Base-by-base conservation (phyloP, 2,113 vertebrate species). In the Nannospalax galili region DNA sequence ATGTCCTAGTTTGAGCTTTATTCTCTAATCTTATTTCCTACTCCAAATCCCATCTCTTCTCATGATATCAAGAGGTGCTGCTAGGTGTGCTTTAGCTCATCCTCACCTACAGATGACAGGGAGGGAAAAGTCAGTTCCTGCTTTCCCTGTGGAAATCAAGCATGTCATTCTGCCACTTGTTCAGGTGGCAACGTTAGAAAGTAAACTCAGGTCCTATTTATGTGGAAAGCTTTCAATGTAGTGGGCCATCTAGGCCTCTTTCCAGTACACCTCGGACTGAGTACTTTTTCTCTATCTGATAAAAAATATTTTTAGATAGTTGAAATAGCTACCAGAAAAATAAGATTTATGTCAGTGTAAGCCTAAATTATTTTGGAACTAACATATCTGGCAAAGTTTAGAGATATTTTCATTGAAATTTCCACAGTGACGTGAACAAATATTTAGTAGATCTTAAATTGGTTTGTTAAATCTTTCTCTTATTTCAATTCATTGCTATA, bases 81-180 rank as follows among this genome's bases (percentile, higher is more conserved):
- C 58, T n/a, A 52, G 40, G 22, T 88, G 65, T 96, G 79, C 74
- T 86, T 93, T 88, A 84, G 60, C 60, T 56, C 73, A 60, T 2
- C 65, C 20, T 60, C 37, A 79, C 32, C 85, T 88, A 84, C 26
- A 77, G 81, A 84, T 84, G 65, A 84, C 60, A 95, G 93, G 94
- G 96, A 97, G 35, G 42, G 82, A 86, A 91, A 97, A 97, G 95
- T 97, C 94, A 97, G 94, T 65, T 94, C 77, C 56, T 79, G 45
- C 84, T 81, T 96, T 97, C 97, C 97, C 97, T 87, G 28, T 3
- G 93, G 98, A 97, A 98, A 98, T 97, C 95, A 97, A 97, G 95
- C 0, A 3, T 97, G 97, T 96, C 97, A 96, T 92, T 96, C 94
- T 69, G 72, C 69, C 86, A 91, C 74, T 79, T 85, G 67, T 85